Evolutionary conservation across 2,113 vertebrate species (phyloP), one percentile per base, ranked within the genome.

Genomic region (Tonatia bakeri): DNA sequence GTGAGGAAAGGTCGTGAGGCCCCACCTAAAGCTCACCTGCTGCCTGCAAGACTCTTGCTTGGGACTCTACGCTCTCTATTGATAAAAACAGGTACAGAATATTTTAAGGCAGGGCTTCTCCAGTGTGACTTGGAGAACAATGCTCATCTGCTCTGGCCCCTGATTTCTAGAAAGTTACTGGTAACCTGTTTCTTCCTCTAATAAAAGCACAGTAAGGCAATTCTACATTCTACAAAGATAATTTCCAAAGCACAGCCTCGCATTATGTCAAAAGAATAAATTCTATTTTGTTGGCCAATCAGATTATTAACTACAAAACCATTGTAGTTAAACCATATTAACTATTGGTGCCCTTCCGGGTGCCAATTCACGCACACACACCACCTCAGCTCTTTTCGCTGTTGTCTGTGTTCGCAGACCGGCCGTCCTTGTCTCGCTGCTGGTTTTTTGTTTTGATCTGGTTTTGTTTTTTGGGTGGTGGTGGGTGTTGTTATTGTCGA

Each of bases 321-420:
- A 47, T n/a, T n/a, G n/a, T n/a, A n/a, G n/a, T n/a, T n/a, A n/a
- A n/a, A n/a, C n/a, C n/a, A n/a, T n/a, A n/a, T n/a, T n/a, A n/a
- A n/a, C n/a, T n/a, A n/a, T n/a, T n/a, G n/a, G n/a, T n/a, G 2
- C 10, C 7, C 5, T 64, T 5, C 2, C 17, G 38, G 45, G 0
- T 73, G 15, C 61, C 47, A 15, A 28, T 38, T 15, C 72, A 45
- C 33, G 15, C 59, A 61, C 59, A 61, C 40, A 56, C 7, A 24
- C 28, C 47, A 8, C n/a, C 64, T n/a, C 47, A 17, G 7, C 40
- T 61, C 38, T 59, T 61, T 15, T n/a, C 61, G 7, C 24, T 24
- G 0, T 0, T 14, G 20, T 70, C 59, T 6, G 0, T 17, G 4
- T 11, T n/a, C 59, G 56, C 72, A 64, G 24, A 31, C 59, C 22